Percentiles rank a stretch among this genome's conserved stretches.
Evolutionary conservation across 1,140 invertebrate genomes (phyloP).

Genomic region (Oscheius sp.): DNA sequence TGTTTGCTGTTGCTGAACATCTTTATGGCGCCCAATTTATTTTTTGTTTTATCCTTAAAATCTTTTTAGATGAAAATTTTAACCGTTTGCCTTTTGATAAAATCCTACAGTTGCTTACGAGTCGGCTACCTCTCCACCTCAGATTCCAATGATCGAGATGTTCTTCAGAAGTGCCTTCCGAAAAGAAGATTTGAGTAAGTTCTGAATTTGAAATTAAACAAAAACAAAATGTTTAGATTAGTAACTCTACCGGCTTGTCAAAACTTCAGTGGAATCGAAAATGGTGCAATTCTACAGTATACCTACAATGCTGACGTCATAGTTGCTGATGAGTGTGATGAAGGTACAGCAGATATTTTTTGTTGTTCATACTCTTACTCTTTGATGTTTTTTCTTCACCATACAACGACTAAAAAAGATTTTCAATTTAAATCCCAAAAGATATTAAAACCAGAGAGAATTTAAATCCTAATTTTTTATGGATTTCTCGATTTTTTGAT

Average conservation of each 20-base stretch:
- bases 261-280: constrained; percentile 23
- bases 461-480: no score
- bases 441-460: no score
- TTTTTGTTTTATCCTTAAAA: no score
- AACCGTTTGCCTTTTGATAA: no score
- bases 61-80: no score
- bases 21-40: no score
- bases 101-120: background rate
- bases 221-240: constrained; percentile 7
- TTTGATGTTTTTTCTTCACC: background rate
- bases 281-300: constrained; percentile 11
- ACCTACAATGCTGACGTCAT: constrained; percentile 10
- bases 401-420: no score
- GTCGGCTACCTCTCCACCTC: background rate
- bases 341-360: constrained; percentile 9
- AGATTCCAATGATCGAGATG: background rate
- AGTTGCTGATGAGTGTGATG: constrained; percentile 14
- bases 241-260: constrained; percentile 25
- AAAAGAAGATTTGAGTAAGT: constrained; percentile 3
- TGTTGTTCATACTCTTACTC: background rate
- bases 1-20: no score
- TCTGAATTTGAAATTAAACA: background rate
- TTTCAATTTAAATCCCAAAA: no score
- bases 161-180: background rate
- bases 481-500: no score